Base-by-base conservation (phyloP, 2,797 vertebrate genomes). In the Oceanodroma leucorhoa region DNA sequence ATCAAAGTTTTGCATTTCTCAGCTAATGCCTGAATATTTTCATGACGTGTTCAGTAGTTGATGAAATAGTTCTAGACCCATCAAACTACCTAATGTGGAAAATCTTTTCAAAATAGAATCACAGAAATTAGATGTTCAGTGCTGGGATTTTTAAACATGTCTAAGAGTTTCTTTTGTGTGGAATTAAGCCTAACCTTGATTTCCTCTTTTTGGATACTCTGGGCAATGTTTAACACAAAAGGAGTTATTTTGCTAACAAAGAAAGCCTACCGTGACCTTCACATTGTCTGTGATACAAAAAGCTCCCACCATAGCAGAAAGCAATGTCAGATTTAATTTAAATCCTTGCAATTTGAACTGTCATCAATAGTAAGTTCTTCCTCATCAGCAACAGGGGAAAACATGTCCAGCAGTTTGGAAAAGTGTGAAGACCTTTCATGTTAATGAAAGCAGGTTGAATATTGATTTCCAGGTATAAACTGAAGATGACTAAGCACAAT, bases 391-490 rank as follows among this genome's bases (percentile, higher is more conserved):
- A 48, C 34, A 83, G 58, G 27, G 40, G 7, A 64, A 71, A 61
- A 87, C 1, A 1, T 11, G 14, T 34, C 34, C n/a, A n/a, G 17
- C 40, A 50, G 51, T 50, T 67, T 60, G n/a, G 53, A 94, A 95
- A 69, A 79, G 40, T 75, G n/a, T 79, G 76, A 82, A 86, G 65
- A 75, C 26, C 51, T 82, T 94, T 90, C 70, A 62, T 66, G 38
- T 30, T 78, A 69, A 86, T 77, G 79, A 95, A 94, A 97, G 60
- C 62, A 86, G 87, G 62, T 46, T 62, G 43, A 95, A 71, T 89
- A 72, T 21, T 95, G 89, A 93, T 94, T 94, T 92, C 43, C 53
- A 71, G 62, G 71, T 58, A 51, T 82, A 88, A 95, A 89, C 78
- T 64, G 60, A 65, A 82, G 32, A 53, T 51, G 50, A 41, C 29